Conservation (phyloP, 2,888 invertebrate genomes). For the Ichneumoninae sp. region DNA sequence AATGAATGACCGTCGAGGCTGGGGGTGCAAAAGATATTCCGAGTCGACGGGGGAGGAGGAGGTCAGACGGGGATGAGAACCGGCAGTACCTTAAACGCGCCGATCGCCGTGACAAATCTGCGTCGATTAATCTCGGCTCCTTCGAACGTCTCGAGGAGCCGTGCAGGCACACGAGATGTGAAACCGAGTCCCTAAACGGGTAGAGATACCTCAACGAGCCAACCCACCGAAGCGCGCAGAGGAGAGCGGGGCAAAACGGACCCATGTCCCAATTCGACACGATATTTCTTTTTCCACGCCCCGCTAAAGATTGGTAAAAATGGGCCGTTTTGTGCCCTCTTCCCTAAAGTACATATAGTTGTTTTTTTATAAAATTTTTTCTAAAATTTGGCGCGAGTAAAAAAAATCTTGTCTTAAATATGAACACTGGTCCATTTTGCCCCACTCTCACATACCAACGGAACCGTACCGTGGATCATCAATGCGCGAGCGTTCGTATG, state of each 20-base stretch:
- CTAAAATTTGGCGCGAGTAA: neutral
- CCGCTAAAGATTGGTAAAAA: neutral
- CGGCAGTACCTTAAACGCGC: slow-evolving; percentile 65
- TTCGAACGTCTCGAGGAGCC: slow-evolving; percentile 57
- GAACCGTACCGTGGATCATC: neutral
- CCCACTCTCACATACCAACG: neutral
- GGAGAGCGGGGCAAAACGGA: neutral
- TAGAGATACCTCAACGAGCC: slow-evolving; percentile 35
- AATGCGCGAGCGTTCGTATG: neutral
- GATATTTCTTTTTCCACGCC: neutral
- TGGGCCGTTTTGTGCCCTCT: neutral
- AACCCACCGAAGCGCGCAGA: neutral
- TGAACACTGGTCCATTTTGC: neutral
- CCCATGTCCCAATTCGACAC: neutral
- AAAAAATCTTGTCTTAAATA: neutral
- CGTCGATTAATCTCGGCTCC: slow-evolving; percentile 77
- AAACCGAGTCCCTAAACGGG: slow-evolving; percentile 58
- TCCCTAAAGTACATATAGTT: neutral
- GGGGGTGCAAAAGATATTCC: slow-evolving; percentile 2
- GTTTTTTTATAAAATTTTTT: neutral
- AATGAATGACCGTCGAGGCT: slow-evolving; percentile 29
- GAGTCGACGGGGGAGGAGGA: slow-evolving; percentile 4
- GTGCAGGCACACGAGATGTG: slow-evolving; percentile 34
- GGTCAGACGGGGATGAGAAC: neutral
- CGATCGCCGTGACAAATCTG: slow-evolving; percentile 78